Evolutionary conservation across 1,140 invertebrate species (phyloP), one percentile per base, ranked within the genome.

Genomic region (Dreissena polymorpha): DNA sequence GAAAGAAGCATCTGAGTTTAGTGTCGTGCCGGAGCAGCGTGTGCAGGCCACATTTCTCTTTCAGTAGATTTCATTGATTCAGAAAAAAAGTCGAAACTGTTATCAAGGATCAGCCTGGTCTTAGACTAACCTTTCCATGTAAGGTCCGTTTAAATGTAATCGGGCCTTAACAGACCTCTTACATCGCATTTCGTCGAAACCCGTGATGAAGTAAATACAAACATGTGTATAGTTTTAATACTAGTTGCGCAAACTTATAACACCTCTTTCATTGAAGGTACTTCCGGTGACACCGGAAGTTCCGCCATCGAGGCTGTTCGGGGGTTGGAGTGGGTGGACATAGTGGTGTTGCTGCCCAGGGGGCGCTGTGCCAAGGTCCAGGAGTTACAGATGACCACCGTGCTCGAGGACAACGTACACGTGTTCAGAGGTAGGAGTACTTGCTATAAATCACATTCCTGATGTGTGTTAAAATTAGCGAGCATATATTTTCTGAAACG

Each of bases 251-350:
- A 39, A 2, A 8, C 39, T 39, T 5, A 8, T 39, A 39, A 39
- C 3, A 39, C 39, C 25, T 27, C 29, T 27, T 57, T 78, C 70
- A 14, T 71, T 83, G 39, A 13, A 92, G 94, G 89, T 12, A 94
- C 94, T 12, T 94, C 94, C 49, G 94, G 94, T 10, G 94, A 94
- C 85, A 94, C 94, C 0, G 94, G 94, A 49, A 93, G 93, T 89
- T 89, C 94, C 16, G 94, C 94, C 8, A 93, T 94, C 74, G 91
- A 94, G 78, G 90, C 92, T 60, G 90, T 94, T 3, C 71, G 88
- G 18, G 93, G 92, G 10, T 85, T 92, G 6, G 71, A 90, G 23
- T 86, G 85, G 73, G 89, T 94, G 12, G 93, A 94, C 87, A 91
- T 94, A 10, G 88, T 94, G 49, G 93, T 94, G 0, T 80, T 94